Percentiles rank a stretch among this genome's conserved stretches.
Evolutionary conservation across 2,113 vertebrate species (phyloP).

Genomic region (Pholis gunnellus): DNA sequence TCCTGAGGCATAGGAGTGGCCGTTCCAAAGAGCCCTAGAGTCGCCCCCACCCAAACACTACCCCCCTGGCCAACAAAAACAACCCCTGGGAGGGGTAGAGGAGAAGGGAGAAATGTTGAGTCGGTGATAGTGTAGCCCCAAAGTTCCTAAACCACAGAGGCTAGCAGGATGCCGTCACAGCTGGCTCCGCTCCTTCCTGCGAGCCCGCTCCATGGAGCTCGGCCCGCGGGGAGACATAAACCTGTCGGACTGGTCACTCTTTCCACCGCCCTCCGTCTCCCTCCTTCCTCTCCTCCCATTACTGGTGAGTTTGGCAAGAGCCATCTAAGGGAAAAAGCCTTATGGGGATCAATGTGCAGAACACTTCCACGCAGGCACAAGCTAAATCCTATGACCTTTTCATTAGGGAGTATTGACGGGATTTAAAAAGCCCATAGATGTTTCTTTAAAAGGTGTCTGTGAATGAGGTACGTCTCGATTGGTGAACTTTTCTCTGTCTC

Average conservation of each 20-base stretch:
- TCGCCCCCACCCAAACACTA: constrained; percentile 77
- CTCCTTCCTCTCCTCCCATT: constrained; percentile 81
- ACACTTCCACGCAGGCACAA: constrained; percentile 83
- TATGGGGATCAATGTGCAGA: constrained; percentile 80
- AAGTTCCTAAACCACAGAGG: constrained; percentile 79
- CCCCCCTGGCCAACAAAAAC: constrained; percentile 82
- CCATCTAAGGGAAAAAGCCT: constrained; percentile 76
- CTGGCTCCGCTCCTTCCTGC: constrained; percentile 83
- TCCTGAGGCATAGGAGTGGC: constrained; percentile 71
- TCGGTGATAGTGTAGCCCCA: constrained; percentile 74
- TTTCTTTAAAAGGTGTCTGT: constrained; percentile 49
- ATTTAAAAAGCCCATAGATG: constrained; percentile 33
- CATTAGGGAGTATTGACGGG: constrained; percentile 60
- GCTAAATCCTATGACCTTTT: constrained; percentile 73
- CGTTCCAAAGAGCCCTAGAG: constrained; percentile 59
- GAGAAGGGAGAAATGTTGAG: constrained; percentile 71
- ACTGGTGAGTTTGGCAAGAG: constrained; percentile 81
- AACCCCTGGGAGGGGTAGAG: constrained; percentile 78
- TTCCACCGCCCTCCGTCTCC: constrained; percentile 82
- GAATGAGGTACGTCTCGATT: constrained; percentile 26
- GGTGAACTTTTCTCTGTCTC: constrained; percentile 48
- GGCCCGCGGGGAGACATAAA: constrained; percentile 83
- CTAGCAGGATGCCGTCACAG: constrained; percentile 82
- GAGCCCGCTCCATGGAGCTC: constrained; percentile 71
- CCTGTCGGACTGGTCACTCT: constrained; percentile 85